phyloP scores from a whole-genome alignment of 2,888 invertebrate species.

The Lithophane leautieri region DNA sequence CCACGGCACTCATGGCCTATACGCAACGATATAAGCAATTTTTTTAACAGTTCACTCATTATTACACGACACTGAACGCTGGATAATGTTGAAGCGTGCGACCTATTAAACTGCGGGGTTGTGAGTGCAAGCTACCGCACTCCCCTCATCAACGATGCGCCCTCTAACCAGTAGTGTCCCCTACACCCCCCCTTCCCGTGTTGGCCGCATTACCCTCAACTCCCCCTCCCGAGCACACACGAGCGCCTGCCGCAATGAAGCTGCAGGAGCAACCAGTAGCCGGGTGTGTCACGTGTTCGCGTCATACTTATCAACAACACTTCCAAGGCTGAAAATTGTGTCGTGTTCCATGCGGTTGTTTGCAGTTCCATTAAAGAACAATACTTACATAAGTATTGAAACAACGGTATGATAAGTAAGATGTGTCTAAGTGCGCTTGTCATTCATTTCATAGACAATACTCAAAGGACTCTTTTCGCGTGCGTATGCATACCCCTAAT shows the following conservation, averaged over 20 bases:
- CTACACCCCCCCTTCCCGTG: no score
- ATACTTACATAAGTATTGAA: neutral
- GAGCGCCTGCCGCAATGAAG: constrained; percentile 14
- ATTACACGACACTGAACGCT: neutral
- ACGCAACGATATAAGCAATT: neutral
- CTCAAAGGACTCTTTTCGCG: neutral
- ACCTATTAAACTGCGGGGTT: neutral
- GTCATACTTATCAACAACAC: neutral
- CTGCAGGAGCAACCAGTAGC: constrained; percentile 44
- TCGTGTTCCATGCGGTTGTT: neutral
- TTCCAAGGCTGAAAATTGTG: neutral
- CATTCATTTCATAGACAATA: neutral
- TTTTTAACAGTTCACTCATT: neutral
- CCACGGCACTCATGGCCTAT: constrained; percentile 98
- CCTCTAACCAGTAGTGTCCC: neutral
- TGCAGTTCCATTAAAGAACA: neutral
- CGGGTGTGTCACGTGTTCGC: neutral
- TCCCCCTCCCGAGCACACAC: neutral
- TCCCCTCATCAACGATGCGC: neutral
- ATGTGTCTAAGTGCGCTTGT: neutral
- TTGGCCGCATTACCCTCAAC: neutral
- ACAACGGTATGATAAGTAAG: neutral
- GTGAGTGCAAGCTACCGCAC: neutral
- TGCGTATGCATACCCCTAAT: neutral
- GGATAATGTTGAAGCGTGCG: neutral